phyloP scores from a whole-genome alignment of 2,888 invertebrate species.

The Netelia fuscicornis region DNA sequence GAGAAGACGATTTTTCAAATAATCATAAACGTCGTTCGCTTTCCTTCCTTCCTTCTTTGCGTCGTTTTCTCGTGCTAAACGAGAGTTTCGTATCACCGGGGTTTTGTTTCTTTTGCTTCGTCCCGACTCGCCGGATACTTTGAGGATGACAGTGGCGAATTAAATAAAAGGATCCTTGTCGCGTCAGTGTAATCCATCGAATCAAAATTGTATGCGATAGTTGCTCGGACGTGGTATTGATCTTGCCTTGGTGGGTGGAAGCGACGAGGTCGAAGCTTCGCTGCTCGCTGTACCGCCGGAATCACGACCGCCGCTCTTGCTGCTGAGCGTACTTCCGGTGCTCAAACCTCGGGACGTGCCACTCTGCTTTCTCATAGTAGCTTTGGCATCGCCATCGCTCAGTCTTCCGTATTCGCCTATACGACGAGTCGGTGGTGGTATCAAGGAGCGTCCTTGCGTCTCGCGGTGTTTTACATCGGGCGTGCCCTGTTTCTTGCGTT shows the following conservation, averaged over 20 bases:
- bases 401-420: slow-evolving; percentile 87
- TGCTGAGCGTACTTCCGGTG: slow-evolving; percentile 83
- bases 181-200: not conserved
- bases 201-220: slow-evolving; percentile 91
- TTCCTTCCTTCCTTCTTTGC: not conserved
- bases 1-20: slow-evolving; percentile 11
- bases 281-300: slow-evolving; percentile 87
- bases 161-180: not conserved
- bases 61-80: slow-evolving; percentile 17
- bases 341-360: slow-evolving; percentile 79
- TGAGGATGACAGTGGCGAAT: not conserved
- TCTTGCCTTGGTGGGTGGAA: slow-evolving; percentile 88
- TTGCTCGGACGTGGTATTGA: slow-evolving; percentile 88
- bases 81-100: slow-evolving; percentile 11
- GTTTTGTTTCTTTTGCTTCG: not conserved
- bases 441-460: slow-evolving; percentile 85
- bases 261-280: slow-evolving; percentile 86
- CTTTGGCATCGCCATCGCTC: slow-evolving; percentile 85
- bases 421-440: slow-evolving; percentile 86
- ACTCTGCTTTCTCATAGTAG: slow-evolving; percentile 77
- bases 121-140: not conserved
- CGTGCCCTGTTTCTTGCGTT: slow-evolving; percentile 81
- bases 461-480: slow-evolving; percentile 83
- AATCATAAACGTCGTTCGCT: not conserved
- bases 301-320: slow-evolving; percentile 85